These are phyloP conservation scores for Nasonia oneida DNA, from an alignment of 2,888 invertebrate genomes.

Conservation along the genomic window DNA sequence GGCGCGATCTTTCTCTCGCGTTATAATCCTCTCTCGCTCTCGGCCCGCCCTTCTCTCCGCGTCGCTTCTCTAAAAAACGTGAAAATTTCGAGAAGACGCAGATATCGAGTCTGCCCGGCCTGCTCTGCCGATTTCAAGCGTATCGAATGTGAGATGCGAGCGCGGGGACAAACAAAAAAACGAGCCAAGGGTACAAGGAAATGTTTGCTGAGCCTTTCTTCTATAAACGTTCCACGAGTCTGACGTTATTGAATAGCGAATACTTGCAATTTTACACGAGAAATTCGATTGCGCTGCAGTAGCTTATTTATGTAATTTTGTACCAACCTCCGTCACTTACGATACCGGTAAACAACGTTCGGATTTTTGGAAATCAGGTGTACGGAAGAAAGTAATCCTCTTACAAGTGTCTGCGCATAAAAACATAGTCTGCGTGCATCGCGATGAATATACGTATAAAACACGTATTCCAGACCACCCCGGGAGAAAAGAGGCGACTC, in stretches of 20 bases:
- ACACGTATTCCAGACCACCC: slow-evolving; percentile 36
- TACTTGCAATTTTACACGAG: too few relatives aligned
- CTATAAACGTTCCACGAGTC: not conserved
- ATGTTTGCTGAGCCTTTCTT: slow-evolving; percentile 24
- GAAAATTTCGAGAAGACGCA: slow-evolving; percentile 51
- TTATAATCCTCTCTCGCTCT: slow-evolving; percentile 53
- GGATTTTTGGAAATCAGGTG: not conserved
- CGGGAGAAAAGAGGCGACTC: not conserved
- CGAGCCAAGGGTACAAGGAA: not conserved
- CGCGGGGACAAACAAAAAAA: slow-evolving; percentile 17
- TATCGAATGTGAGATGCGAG: slow-evolving; percentile 42
- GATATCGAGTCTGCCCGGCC: not conserved
- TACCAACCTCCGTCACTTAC: not conserved
- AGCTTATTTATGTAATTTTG: too few relatives aligned
- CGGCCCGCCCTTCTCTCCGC: not conserved
- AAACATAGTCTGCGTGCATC: not conserved
- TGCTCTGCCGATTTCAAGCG: slow-evolving; percentile 50
- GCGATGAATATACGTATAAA: slow-evolving; percentile 6
- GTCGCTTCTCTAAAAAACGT: slow-evolving; percentile 42
- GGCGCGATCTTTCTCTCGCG: slow-evolving; percentile 37
- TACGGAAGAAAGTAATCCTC: not conserved
- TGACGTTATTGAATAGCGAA: not conserved
- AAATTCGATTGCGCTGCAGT: too few relatives aligned
- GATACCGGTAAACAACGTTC: too few relatives aligned
- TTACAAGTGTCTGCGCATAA: not conserved